Evolutionary conservation across 2,888 invertebrate genomes (phyloP).

Genomic region (Colostygia pectinataria): DNA sequence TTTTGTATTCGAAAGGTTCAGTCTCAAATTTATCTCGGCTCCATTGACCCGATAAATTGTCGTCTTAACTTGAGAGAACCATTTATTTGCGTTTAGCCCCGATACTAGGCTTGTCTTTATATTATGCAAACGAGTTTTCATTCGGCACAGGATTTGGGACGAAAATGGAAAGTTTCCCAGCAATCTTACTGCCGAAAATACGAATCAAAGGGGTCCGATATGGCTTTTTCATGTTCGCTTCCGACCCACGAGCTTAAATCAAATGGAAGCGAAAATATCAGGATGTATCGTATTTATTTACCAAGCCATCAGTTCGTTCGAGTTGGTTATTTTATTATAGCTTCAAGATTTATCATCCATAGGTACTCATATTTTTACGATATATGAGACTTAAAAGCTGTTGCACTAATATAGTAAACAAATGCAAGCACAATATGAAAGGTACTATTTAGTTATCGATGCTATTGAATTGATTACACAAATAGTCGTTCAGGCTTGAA

Average conservation of each 20-base stretch:
- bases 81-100: constrained; percentile 73
- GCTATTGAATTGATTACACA: constrained; percentile 38
- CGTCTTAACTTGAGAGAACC: constrained; percentile 68
- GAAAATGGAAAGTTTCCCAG: constrained; percentile 46
- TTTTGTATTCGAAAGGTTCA: constrained; percentile 61
- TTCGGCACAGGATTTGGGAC: constrained; percentile 51
- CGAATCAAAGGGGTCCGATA: constrained; percentile 51
- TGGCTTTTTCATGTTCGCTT: constrained; percentile 46
- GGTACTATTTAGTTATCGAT: constrained; percentile 30
- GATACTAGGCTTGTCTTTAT: constrained; percentile 65
- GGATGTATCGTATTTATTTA: constrained; percentile 13
- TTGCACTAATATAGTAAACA: not conserved
- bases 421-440: constrained; percentile 15
- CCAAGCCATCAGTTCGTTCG: not conserved
- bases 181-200: constrained; percentile 47
- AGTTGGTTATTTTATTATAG: not conserved
- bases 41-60: constrained; percentile 73
- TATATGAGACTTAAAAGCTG: too few relatives aligned
- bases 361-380: not conserved
- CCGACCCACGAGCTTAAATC: constrained; percentile 36
- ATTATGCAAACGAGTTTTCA: constrained; percentile 72
- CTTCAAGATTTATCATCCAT: not conserved
- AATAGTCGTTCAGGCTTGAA: constrained; percentile 34
- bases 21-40: constrained; percentile 64
- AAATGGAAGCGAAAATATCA: constrained; percentile 28